Conservation (phyloP, 2,888 invertebrate genomes). For the Selenia dentaria region DNA sequence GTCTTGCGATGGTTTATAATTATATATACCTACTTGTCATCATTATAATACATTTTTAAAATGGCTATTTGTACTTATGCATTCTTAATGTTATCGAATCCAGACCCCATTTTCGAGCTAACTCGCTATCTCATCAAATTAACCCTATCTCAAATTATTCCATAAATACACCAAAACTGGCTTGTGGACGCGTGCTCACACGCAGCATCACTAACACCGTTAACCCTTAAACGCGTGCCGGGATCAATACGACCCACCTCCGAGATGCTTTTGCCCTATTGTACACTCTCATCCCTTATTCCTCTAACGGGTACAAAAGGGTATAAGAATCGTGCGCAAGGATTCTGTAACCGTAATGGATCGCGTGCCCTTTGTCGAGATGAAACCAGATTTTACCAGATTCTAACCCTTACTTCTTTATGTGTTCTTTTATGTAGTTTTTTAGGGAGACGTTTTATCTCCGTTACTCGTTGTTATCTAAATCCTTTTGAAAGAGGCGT, state of each 20-base stretch:
- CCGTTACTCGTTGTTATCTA: constrained; percentile 27
- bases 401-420: constrained; percentile 59
- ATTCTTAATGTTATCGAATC: neutral
- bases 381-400: constrained; percentile 62
- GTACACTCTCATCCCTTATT: constrained; percentile 71
- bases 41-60: neutral
- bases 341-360: constrained; percentile 67
- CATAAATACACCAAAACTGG: constrained; percentile 36
- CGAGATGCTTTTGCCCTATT: constrained; percentile 54
- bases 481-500: constrained; percentile 33
- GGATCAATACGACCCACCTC: constrained; percentile 70
- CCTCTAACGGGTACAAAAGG: constrained; percentile 55
- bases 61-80: no score
- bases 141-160: constrained; percentile 34
- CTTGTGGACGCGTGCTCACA: constrained; percentile 55
- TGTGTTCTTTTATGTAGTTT: constrained; percentile 43
- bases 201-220: constrained; percentile 66
- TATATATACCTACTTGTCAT: neutral
- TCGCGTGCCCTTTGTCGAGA: constrained; percentile 75
- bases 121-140: constrained; percentile 26
- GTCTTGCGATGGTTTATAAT: neutral
- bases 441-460: constrained; percentile 36
- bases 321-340: constrained; percentile 75
- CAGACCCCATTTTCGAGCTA: neutral
- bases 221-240: constrained; percentile 78